Base-by-base conservation (phyloP, 2,888 invertebrate genomes). In the Dyspetes luteomarginatus region DNA sequence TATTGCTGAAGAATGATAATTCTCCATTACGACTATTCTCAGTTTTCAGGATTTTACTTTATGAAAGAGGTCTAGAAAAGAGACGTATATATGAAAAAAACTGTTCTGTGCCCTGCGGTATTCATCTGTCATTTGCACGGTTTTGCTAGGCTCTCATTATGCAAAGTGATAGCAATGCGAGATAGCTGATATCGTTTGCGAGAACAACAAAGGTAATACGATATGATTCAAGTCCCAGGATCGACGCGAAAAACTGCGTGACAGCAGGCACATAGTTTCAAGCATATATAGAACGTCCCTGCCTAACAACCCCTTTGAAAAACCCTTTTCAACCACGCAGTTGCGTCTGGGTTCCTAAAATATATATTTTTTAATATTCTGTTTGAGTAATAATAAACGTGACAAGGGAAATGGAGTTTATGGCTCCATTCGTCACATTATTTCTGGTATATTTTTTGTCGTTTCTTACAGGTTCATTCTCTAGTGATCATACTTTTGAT, bases 191-290 rank as follows among this genome's bases (percentile, higher is more conserved):
- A 75, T 41, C 22, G 41, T 50, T 75, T 36, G 50, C 58, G 24
- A n/a, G 26, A 4, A 58, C 19, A 41, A 26, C 58, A 67, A 68
- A 75, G 75, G 75, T 67, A 75, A 75, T 50, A n/a, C 50, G 75
- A 75, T 75, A 68, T 67, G 50, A 60, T 50, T 68, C 67, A 68
- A 75, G 60, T 45, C 26, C 50, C 41, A 26, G 50, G 41, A 45
- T 64, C n/a, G 22, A 26, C 41, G 67, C 24, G n/a, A 55, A n/a
- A n/a, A 19, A 58, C 50, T 24, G n/a, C 24, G 60, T 4, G 71
- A 17, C 15, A 26, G 36, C 19, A 17, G 41, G 17, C 17, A 58
- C 17, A 26, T n/a, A 7, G 48, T 36, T 65, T 30, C 9, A 30
- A 26, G 12, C 48, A 45, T 7, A 9, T 22, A 30, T n/a, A 12